Evolutionary conservation across 2,797 vertebrate genomes (phyloP).

Genomic region (Sebastes oblongus): DNA sequence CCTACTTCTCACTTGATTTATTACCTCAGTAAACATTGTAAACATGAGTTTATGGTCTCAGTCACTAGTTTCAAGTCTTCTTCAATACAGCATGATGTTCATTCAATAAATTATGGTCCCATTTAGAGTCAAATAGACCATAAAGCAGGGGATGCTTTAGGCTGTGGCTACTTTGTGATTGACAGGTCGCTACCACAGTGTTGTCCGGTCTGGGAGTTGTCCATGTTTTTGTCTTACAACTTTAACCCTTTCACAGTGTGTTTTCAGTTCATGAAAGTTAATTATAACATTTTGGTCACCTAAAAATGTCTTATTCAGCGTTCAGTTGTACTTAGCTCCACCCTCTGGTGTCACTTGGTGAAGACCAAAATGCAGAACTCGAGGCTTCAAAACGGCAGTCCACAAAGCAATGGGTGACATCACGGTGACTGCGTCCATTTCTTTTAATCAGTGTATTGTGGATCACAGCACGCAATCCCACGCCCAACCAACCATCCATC

Average conservation of each 20-base stretch:
- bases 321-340: not conserved
- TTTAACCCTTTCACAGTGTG: not conserved
- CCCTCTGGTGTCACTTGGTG: not conserved
- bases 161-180: not conserved
- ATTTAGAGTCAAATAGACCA: not conserved
- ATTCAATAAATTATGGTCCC: not conserved
- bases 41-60: not conserved
- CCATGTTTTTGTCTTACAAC: too few relatives aligned
- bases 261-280: not conserved
- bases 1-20: not conserved
- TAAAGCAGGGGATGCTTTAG: not conserved
- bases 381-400: not conserved
- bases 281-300: too few relatives aligned
- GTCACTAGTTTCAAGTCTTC: not conserved
- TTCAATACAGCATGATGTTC: not conserved
- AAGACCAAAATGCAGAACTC: not conserved
- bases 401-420: not conserved
- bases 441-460: not conserved
- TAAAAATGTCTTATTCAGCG: not conserved
- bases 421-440: not conserved
- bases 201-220: not conserved
- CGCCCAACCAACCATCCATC: not conserved
- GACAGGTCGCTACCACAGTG: not conserved
- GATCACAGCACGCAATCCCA: not conserved
- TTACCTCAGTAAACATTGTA: not conserved